Evolutionary conservation across 2,113 vertebrate species (phyloP).

Genomic region (Lamprotornis superbus): DNA sequence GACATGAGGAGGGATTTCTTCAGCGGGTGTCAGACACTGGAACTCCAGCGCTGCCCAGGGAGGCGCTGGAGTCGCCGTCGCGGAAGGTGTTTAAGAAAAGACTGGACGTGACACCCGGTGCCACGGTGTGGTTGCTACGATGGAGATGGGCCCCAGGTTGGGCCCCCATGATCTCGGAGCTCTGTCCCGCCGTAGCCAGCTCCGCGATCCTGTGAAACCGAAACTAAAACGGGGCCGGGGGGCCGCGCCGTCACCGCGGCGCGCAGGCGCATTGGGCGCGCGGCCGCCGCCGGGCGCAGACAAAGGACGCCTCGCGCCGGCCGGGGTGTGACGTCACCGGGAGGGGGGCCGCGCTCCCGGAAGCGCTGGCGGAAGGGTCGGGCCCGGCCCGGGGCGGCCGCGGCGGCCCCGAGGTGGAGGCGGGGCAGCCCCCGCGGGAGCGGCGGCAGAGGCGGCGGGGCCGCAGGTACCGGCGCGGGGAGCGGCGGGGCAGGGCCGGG

Average conservation of each 20-base stretch:
- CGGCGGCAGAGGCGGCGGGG: not conserved
- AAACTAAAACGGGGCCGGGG: not conserved
- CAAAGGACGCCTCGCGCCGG: not conserved
- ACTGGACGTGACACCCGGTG: no score
- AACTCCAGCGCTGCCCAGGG: not conserved
- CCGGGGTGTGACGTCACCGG: not conserved
- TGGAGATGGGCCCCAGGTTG: fast-evolving
- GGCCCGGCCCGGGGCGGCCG: no score
- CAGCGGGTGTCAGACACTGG: not conserved
- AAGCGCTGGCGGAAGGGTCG: no score
- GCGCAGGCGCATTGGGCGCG: not conserved
- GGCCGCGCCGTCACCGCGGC: fast-evolving
- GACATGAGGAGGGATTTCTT: not conserved
- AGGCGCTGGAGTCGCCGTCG: not conserved
- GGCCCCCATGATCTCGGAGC: fast-evolving
- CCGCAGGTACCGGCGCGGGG: not conserved
- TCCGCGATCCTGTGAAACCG: not conserved
- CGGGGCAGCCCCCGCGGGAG: no score
- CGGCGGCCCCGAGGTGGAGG: no score
- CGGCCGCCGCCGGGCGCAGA: not conserved
- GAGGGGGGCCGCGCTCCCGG: no score
- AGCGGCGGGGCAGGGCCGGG: not conserved
- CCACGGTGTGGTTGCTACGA: fast-evolving
- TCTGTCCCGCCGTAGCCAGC: fast-evolving
- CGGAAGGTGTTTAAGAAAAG: no score